Evolutionary conservation across 2,797 vertebrate species (phyloP), one percentile per base, ranked within the genome.

Genomic region (Anguilla anguilla): DNA sequence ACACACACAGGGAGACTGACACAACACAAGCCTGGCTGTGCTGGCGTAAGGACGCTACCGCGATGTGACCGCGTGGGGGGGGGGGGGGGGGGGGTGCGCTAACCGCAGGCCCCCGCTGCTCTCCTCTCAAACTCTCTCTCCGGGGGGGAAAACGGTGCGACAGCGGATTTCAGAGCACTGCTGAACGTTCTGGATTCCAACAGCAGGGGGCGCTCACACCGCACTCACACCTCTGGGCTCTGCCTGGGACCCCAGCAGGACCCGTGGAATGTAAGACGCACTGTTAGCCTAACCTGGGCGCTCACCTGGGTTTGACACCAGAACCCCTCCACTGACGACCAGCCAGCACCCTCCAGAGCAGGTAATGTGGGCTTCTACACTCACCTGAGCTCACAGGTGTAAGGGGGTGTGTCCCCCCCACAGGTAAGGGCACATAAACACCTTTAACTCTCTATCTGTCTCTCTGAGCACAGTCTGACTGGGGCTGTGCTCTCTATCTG

Each of bases 341-440:
- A 72, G 81, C 61, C 61, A 55, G 69, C 64, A 46, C 59, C 64
- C 49, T 31, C 51, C 67, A 17, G 87, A 17, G 87, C n/a, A 51
- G n/a, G 59, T 15, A 31, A 79, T 83, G 57, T 83, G 43, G 72
- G 51, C 43, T 53, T 10, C 39, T 87, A 35, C 19, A 39, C 43
- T 87, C 77, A 83, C 31, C 28, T n/a, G 79, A 46, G 79, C 19
- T 13, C 25, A 53, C 79, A 83, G 19, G 79, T n/a, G 19, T n/a
- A 2, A 5, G 46, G 46, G 43, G 1, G 46, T 1, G 22, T 83
- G 13, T 35, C 35, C 35, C 35, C 15, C 49, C 49, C 25, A 25
- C n/a, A 31, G n/a, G 7, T 10, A 55, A 83, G 49, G 15, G 51
- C 49, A 55, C 22, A 53, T 7, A 53, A 46, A 83, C n/a, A 22